Base-by-base conservation (phyloP, 2,797 vertebrate species). In the Crenuchus spilurus region DNA sequence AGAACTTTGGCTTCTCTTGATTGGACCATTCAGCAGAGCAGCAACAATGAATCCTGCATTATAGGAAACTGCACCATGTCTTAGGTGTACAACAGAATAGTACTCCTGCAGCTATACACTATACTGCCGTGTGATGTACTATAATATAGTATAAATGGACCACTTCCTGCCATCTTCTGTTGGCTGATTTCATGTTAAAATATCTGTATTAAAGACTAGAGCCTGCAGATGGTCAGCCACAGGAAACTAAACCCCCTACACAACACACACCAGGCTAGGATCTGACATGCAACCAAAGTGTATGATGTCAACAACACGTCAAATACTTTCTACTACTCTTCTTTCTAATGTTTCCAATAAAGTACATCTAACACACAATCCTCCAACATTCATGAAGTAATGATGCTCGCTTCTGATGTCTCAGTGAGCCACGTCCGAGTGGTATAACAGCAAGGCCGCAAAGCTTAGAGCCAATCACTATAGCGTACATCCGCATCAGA, bases 141-240 rank as follows among this genome's bases (percentile, higher is more conserved):
- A 30, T 24, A 37, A 31, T 13, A 44, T 35, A 51, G 46, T 54
- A 35, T 39, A 64, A 57, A 65, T 65, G 35, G 10, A 10, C 35
- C 4, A 10, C n/a, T n/a, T n/a, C n/a, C n/a, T n/a, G n/a, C n/a
- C n/a, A n/a, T n/a, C n/a, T n/a, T n/a, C n/a, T n/a, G n/a, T n/a
- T n/a, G n/a, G n/a, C n/a, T 10, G 14, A 16, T 42, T 42, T 10
- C 11, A 16, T 42, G 30, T 51, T 31, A 61, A 75, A 74, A 66
- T 74, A 57, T 68, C 54, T 18, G 42, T 37, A 22, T 33, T 51
- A 13, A 42, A 64, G 46, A 46, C 66, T 63, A 55, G 42, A 35
- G 61, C 30, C 49, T 37, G 3, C 67, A 57, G 49, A 70, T 70
- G 74, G 52, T 49, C 49, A 16, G 39, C 49, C 33, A 37, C 20